Percentiles rank a stretch among this genome's conserved stretches.
Evolutionary conservation across 2,888 invertebrate species (phyloP).

Genomic region (Ichneumoninae sp.): DNA sequence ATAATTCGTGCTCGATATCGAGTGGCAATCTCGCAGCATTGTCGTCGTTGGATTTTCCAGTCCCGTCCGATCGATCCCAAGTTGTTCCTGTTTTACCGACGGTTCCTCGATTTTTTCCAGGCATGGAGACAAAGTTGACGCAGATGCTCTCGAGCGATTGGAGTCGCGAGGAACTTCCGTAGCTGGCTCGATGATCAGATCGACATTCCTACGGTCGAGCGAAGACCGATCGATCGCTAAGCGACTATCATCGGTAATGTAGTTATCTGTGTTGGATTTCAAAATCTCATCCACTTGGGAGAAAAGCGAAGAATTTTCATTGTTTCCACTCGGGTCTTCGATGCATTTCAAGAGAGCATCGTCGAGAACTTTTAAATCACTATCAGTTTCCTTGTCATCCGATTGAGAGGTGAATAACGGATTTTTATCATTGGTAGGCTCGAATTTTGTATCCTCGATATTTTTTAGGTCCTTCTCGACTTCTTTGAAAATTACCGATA

Average conservation of each 20-base stretch:
- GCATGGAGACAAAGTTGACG: not conserved
- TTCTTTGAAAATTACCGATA: not conserved
- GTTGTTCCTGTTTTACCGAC: not conserved
- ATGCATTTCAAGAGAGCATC: not conserved
- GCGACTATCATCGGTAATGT: not conserved
- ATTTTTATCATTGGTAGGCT: no score
- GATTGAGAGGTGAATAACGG: not conserved
- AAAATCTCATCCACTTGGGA: not conserved
- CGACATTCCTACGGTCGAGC: not conserved
- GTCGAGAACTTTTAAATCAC: not conserved
- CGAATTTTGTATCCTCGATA: not conserved
- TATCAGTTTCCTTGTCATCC: not conserved
- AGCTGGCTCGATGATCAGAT: not conserved
- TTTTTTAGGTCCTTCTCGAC: not conserved
- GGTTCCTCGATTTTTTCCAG: not conserved
- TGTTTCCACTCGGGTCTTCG: not conserved
- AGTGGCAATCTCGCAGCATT: slow-evolving; percentile 47
- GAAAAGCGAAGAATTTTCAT: not conserved
- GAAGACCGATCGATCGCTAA: not conserved
- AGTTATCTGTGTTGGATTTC: not conserved
- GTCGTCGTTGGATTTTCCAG: not conserved
- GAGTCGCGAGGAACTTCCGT: not conserved
- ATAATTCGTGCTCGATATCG: slow-evolving; percentile 80
- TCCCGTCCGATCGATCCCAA: not conserved
- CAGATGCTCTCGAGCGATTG: not conserved